Base-by-base conservation (phyloP, 2,888 invertebrate genomes). In the Magallana nippona region DNA sequence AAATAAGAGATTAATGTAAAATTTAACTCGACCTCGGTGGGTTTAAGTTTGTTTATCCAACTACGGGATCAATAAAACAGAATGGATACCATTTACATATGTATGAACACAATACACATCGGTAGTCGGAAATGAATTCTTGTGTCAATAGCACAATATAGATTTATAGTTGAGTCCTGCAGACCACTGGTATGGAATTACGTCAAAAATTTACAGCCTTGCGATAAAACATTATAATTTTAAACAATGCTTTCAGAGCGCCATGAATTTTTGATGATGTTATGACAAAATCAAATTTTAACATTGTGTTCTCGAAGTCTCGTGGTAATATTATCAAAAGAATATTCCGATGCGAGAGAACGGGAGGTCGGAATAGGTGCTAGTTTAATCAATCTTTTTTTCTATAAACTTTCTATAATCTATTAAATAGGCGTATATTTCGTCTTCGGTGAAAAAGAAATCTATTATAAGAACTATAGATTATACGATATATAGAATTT, bases 121-220 rank as follows among this genome's bases (percentile, higher is more conserved):
- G 71, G 32, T 71, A 32, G 71, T 71, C 71, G 71, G 71, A 71
- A 71, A 71, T 71, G 71, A 71, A 71, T 71, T 71, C 71, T 71
- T 71, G 27, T 71, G 71, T 71, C 71, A 71, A 71, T 71, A 71
- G 27, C 22, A 71, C 71, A 11, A 10, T 22, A 71, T 27, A 71
- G 71, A 71, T 27, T 71, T 71, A 22, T 27, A 13, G 10, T 27
- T 71, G 1, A 15, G 27, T 22, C 13, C 32, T 27, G 22, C 22
- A 32, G 71, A 71, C 22, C 27, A 71, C 15, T 22, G 32, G 27
- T 3, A 27, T 27, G 27, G 44, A 27, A 27, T 60, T 60, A 60
- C 58, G 58, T 60, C 58, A 60, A 60, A 60, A n/a, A n/a, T 60
- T 17, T 3, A n/a, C 17, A n/a, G 44, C 44, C 44, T 8, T 44